Evolutionary conservation across 2,888 invertebrate species (phyloP).

Genomic region (Halictus ligatus): DNA sequence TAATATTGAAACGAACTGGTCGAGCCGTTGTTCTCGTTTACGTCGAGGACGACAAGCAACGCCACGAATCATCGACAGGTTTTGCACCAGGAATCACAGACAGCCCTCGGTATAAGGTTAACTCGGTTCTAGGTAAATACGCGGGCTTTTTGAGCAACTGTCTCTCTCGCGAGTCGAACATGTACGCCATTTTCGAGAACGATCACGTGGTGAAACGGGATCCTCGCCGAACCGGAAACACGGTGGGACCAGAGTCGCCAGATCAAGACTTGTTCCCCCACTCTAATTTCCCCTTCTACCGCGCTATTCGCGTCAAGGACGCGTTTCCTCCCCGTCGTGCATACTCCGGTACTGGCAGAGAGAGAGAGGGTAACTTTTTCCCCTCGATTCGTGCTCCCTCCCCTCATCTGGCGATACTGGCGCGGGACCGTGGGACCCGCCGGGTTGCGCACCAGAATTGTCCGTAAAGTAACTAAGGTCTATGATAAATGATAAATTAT

Average conservation of each 20-base stretch:
- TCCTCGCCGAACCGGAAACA: constrained; percentile 31
- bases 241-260: no score
- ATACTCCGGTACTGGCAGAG: no score
- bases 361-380: no score
- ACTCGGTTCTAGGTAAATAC: constrained; percentile 54
- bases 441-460: constrained; percentile 52
- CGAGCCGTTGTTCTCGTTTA: constrained; percentile 4
- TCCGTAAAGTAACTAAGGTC: constrained; percentile 40
- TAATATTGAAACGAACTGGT: neutral
- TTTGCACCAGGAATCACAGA: constrained; percentile 12
- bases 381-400: no score
- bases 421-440: constrained; percentile 37
- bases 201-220: constrained; percentile 31
- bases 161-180: constrained; percentile 44
- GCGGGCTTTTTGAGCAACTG: constrained; percentile 65
- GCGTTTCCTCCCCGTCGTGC: no score
- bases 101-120: constrained; percentile 33
- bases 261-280: no score
- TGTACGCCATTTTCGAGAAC: constrained; percentile 22
- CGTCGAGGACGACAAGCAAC: constrained; percentile 19
- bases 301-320: no score
- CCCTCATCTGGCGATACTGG: no score
- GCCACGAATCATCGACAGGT: constrained; percentile 12
- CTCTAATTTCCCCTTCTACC: no score
- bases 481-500: constrained; percentile 60